Evolutionary conservation across 1,140 invertebrate species (phyloP), one percentile per base, ranked within the genome.

Genomic region (Mya arenaria): DNA sequence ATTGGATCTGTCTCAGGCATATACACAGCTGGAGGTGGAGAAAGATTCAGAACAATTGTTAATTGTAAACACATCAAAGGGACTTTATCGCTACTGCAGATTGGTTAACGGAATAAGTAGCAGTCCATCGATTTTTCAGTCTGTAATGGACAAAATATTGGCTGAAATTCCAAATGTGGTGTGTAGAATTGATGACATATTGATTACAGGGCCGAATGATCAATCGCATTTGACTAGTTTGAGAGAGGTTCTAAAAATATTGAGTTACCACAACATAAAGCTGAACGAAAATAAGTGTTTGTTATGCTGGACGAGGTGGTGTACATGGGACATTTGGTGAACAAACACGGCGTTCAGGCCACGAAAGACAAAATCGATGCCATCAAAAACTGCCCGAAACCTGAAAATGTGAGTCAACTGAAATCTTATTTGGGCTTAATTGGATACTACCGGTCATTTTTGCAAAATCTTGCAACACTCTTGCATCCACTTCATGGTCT

Each of bases 1-100:
- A 41, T 25, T 91, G 4, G 90, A 91, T 77, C 55, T 90, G 19
- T 52, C 60, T 4, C 62, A 84, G 28, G 89, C 85, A 19, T 90
- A 90, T 66, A 58, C 74, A 23, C 89, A 90, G 60, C 30, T 90
- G 28, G 58, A 60, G 17, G 23, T 63, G 4, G 69, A 74, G 13
- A n/a, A 82, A 39, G 30, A 13, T 30, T 65, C 56, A 23, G 41
- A 72, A 41, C n/a, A 63, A 62, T 58, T 65, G 13, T n/a, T 84
- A 36, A 84, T 86, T 0, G 84, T 91, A 30, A 89, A 90, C 55
- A 93, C 92, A 30, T 91, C 91, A 28, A 88, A 89, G 55, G 93
- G 94, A 5, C 69, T 94, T 13, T 94, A 89, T 82, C 83, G 85
- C 15, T 91, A 92, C 62, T n/a, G 34, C 0, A 1, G 65, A 34